These are phyloP conservation scores for Volucella zonaria DNA, from an alignment of 2,888 invertebrate genomes.

Conservation along the genomic window DNA sequence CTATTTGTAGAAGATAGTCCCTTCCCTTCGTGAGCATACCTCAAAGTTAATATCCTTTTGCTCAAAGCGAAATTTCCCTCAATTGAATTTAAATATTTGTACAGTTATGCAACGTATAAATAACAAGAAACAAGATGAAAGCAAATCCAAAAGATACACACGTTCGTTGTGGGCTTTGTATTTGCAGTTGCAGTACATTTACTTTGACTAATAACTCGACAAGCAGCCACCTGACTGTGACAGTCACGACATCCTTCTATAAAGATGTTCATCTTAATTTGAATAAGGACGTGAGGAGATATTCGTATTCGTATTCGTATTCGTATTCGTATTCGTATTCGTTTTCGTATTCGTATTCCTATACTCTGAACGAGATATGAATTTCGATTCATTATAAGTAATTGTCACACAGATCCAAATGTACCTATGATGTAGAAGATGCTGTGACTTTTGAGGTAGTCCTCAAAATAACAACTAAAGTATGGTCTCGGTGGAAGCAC, in stretches of 20 bases:
- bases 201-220: slow-evolving; percentile 67
- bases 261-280: neutral
- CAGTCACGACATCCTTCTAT: neutral
- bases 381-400: slow-evolving; percentile 63
- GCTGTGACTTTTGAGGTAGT: neutral
- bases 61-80: slow-evolving; percentile 54
- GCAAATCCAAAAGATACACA: slow-evolving; percentile 1
- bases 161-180: neutral
- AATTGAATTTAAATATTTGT: slow-evolving; percentile 69
- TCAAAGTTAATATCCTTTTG: slow-evolving; percentile 40
- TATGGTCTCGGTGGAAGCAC: neutral
- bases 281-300: slow-evolving; percentile 55
- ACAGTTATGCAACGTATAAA: slow-evolving; percentile 62
- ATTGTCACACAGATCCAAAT: slow-evolving; percentile 26
- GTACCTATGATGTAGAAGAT: neutral
- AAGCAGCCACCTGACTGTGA: slow-evolving; percentile 11
- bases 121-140: slow-evolving; percentile 11
- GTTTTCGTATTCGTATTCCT: too few species aligned
- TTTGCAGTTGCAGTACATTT: slow-evolving; percentile 59
- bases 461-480: neutral
- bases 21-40: neutral
- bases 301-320: too few species aligned
- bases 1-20: neutral
- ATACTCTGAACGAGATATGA: slow-evolving; percentile 49
- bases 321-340: neutral